Evolutionary conservation across 2,113 vertebrate species (phyloP).

Genomic region (Petrocephalus zakoni): DNA sequence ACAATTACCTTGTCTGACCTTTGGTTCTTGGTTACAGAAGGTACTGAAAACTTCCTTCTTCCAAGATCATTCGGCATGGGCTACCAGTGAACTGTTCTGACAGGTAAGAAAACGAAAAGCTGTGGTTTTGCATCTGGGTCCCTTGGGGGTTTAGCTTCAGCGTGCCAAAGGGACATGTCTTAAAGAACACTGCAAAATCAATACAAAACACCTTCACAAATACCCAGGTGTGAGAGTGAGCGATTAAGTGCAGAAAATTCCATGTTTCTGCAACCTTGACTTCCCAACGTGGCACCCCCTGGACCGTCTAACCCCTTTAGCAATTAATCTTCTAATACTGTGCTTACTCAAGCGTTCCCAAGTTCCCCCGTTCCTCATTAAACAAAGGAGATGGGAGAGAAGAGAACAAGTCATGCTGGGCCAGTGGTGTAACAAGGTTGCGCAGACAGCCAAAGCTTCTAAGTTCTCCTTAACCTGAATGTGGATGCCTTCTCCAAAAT

Average conservation of each 20-base stretch:
- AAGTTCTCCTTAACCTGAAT: background rate
- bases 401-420: background rate
- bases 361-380: slow-evolving; percentile 15
- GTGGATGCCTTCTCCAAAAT: background rate
- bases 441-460: background rate
- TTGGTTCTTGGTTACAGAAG: background rate
- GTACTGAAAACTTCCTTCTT: background rate
- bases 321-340: slow-evolving; percentile 30
- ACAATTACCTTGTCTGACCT: background rate
- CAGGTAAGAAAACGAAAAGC: background rate
- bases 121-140: background rate
- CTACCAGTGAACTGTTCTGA: background rate
- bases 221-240: background rate
- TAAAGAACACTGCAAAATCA: background rate
- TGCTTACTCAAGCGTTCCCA: slow-evolving; percentile 23
- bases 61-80: background rate
- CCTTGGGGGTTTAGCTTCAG: background rate
- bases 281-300: slow-evolving; percentile 6
- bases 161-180: background rate
- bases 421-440: background rate
- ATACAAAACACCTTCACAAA: slow-evolving; percentile 5
- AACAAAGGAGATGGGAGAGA: slow-evolving; percentile 7
- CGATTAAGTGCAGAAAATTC: background rate
- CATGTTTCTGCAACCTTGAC: slow-evolving; percentile 14
- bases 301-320: slow-evolving; percentile 14